phyloP scores from a whole-genome alignment of 2,888 invertebrate species.

The Acleris sparsana region DNA sequence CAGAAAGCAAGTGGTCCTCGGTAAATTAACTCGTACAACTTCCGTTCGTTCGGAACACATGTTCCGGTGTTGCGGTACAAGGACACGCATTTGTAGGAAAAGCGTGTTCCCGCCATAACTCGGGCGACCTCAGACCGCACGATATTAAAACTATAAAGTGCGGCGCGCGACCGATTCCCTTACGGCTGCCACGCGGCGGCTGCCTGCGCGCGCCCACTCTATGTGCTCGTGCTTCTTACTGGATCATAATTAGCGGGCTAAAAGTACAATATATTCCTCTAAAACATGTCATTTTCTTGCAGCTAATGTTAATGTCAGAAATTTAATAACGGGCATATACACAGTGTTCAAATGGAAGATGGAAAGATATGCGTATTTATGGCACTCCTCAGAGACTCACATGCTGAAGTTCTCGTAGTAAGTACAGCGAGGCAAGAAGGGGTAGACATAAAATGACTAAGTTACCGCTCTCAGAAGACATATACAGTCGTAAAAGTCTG shows the following conservation, averaged over 20 bases:
- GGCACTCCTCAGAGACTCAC: constrained; percentile 70
- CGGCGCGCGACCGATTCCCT: constrained; percentile 64
- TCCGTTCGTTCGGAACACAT: constrained; percentile 50
- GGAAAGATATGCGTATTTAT: constrained; percentile 77
- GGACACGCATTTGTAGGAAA: constrained; percentile 68
- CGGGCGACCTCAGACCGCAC: constrained; percentile 64
- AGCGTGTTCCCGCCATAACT: constrained; percentile 67
- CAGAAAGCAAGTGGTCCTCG: constrained; percentile 50
- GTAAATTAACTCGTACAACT: constrained; percentile 51
- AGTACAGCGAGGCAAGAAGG: constrained; percentile 70
- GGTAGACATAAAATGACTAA: constrained; percentile 82
- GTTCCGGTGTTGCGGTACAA: constrained; percentile 49
- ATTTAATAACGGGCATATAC: constrained; percentile 52
- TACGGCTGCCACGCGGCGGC: constrained; percentile 52
- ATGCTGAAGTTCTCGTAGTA: constrained; percentile 71
- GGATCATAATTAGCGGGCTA: constrained; percentile 31
- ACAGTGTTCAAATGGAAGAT: constrained; percentile 71
- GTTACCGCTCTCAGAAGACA: constrained; percentile 81
- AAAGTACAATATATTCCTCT: background rate
- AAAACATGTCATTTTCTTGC: constrained; percentile 25
- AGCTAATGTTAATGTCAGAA: constrained; percentile 42
- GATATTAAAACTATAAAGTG: constrained; percentile 83
- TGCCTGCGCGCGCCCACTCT: constrained; percentile 52
- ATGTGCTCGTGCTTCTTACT: constrained; percentile 52
- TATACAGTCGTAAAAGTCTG: constrained; percentile 77